Conservation (phyloP, 2,888 invertebrate genomes). For the Melikaiella ostensackeni region DNA sequence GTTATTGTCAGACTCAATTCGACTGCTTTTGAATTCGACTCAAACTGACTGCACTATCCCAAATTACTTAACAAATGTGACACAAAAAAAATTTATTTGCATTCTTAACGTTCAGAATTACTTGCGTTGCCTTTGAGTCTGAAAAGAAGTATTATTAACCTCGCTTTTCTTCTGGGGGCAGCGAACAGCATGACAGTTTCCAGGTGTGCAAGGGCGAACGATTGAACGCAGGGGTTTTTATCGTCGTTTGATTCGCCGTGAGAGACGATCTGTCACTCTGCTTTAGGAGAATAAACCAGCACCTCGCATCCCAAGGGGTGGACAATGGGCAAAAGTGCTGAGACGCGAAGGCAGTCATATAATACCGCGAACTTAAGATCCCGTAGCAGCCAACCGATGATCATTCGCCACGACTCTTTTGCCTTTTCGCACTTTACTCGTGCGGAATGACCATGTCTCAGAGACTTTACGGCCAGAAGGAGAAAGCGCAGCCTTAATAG, state of each 20-base stretch:
- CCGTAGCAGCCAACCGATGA: slow-evolving; percentile 41
- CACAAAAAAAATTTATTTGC: background rate
- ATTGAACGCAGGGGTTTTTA: slow-evolving; percentile 47
- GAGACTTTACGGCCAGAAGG: slow-evolving; percentile 58
- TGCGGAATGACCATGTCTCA: slow-evolving; percentile 56
- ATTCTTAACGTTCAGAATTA: background rate
- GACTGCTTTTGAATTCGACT: background rate
- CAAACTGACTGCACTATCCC: background rate
- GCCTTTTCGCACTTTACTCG: slow-evolving; percentile 52
- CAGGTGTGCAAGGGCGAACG: background rate
- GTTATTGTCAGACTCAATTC: background rate
- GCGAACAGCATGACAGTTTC: background rate
- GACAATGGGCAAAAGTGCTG: slow-evolving; percentile 50
- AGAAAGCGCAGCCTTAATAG: slow-evolving; percentile 59
- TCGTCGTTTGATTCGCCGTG: slow-evolving; percentile 51
- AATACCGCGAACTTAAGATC: slow-evolving; percentile 47
- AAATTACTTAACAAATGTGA: slow-evolving; percentile 7
- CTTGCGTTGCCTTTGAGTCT: background rate
- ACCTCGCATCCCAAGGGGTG: slow-evolving; percentile 11
- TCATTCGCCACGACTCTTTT: slow-evolving; percentile 53
- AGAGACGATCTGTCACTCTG: slow-evolving; percentile 50
- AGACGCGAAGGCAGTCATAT: slow-evolving; percentile 44
- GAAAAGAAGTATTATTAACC: background rate
- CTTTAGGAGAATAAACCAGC: slow-evolving; percentile 46
- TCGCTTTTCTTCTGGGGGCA: background rate